Base-by-base conservation (phyloP, 35 echinoderm and acorn worm genomes). In the Apostichopus japonicus region DNA sequence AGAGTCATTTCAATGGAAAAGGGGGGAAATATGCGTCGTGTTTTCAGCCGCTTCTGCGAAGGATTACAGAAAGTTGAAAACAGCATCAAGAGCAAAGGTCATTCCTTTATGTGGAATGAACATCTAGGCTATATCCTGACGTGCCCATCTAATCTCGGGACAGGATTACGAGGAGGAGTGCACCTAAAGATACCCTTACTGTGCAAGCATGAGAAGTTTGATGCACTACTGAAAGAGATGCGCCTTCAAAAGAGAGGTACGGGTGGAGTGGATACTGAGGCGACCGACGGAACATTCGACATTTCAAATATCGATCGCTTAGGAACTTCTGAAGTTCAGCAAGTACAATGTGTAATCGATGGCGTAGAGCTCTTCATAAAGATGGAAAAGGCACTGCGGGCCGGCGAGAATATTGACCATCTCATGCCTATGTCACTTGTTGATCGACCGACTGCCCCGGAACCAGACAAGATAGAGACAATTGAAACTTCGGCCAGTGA, bases 1-100 rank as follows among this genome's bases (percentile, higher is more conserved):
- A 56, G 97, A 86, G 97, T 99, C n/a, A 99, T 99, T 77, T 99
- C 97, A n/a, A 99, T 99, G 97, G 97, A 99, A 84, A 93, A 84
- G 23, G 92, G 97, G 15, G 97, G 97, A 25, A 96, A 99, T 88
- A 99, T 99, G 97, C 88, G 92, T 54, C 23, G 91, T 9, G 97
- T 99, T 23, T 99, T 99, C 63, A 72, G 83, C 4, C 79, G 97
- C 6, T 99, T 99, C 79, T 99, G 97, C 51, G 94, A 99, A 71
- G 97, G 97, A 51, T 67, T 99, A n/a, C 83, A 93, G 52, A 95
- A 96, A 86, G 95, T 99, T 7, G 97, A 99, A 67, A 71, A 72
- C 2, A 56, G 90, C 13, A 93, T 99, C 55, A 95, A 95, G 92
- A 92, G 80, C 21, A 96, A 96, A 23, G 93, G 93, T 25, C 84